Conservation (phyloP, 1,140 invertebrate species). For the Sinonovacula constricta region DNA sequence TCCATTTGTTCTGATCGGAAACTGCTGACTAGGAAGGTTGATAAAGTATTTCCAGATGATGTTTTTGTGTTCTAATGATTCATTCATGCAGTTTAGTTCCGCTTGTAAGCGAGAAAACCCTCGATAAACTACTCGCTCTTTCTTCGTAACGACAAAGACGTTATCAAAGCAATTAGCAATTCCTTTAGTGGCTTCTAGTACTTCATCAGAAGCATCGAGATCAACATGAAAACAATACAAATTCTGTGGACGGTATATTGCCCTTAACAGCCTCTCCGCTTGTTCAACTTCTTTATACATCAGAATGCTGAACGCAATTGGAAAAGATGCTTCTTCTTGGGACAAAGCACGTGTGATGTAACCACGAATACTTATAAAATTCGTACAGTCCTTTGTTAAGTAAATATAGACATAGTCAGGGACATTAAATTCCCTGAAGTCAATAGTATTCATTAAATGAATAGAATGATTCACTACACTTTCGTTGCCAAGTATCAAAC, state of each 20-base stretch:
- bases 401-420: neutral
- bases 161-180: slow-evolving; percentile 70
- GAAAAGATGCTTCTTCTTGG: slow-evolving; percentile 54
- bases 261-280: slow-evolving; percentile 58
- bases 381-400: slow-evolving; percentile 9
- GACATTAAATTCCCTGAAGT: too few species aligned
- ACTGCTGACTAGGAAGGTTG: slow-evolving; percentile 67
- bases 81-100: slow-evolving; percentile 66
- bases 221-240: slow-evolving; percentile 77
- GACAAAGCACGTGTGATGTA: slow-evolving; percentile 16
- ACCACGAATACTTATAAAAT: neutral
- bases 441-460: too few species aligned
- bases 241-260: slow-evolving; percentile 73
- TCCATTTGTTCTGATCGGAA: slow-evolving; percentile 69
- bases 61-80: slow-evolving; percentile 43
- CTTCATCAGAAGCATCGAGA: slow-evolving; percentile 41
- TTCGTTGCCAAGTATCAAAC: too few species aligned
- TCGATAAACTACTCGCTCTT: slow-evolving; percentile 62
- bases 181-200: slow-evolving; percentile 54
- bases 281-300: slow-evolving; percentile 60
- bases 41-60: slow-evolving; percentile 67
- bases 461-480: too few species aligned
- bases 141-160: slow-evolving; percentile 63
- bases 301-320: slow-evolving; percentile 59
- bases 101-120: slow-evolving; percentile 62